Evolutionary conservation across 2,888 invertebrate genomes (phyloP), one percentile per base, ranked within the genome.

Genomic region (Yponomeuta cagnagella): DNA sequence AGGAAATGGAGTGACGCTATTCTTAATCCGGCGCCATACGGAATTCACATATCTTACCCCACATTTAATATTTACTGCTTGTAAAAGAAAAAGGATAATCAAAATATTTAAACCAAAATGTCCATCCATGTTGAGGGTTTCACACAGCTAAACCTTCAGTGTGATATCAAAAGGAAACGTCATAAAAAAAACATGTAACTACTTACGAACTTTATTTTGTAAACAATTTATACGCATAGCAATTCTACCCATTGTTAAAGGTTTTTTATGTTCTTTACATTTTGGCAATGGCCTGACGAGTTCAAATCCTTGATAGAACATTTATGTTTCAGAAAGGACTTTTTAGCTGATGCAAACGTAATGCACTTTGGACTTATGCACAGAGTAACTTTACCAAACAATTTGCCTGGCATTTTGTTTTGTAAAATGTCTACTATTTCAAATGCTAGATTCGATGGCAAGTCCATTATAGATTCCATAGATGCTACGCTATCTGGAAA

Each of bases 351-450:
- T 23, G 79, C 77, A 68, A 90, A 86, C 43, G 84, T 87, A 31
- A 84, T 83, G 73, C 92, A 92, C 77, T 91, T 92, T 9, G 81
- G 73, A 73, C 77, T 82, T 63, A 90, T 88, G 72, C 91, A 91
- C 69, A 92, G 77, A 10, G 91, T 90, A 68, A 83, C 83, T 75
- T 90, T 91, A 48, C 91, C 91, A 74, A 83, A 90, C 72, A 90
- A 73, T 74, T 88, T 89, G 8, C 89, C 89, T 69, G 82, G 75
- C 85, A 91, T 82, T 79, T 86, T 88, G 63, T 88, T 84, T 78
- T 90, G 83, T 74, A 91, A 77, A 71, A 89, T 89, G 64, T 90
- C 89, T n/a, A 90, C 87, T 68, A 88, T 82, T 80, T 90, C 87
- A 71, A 87, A 85, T 70, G 82, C 88, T 31, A 89, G 77, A 71